Base-by-base conservation (phyloP, 2,797 vertebrate species). In the Delichon dasypus region DNA sequence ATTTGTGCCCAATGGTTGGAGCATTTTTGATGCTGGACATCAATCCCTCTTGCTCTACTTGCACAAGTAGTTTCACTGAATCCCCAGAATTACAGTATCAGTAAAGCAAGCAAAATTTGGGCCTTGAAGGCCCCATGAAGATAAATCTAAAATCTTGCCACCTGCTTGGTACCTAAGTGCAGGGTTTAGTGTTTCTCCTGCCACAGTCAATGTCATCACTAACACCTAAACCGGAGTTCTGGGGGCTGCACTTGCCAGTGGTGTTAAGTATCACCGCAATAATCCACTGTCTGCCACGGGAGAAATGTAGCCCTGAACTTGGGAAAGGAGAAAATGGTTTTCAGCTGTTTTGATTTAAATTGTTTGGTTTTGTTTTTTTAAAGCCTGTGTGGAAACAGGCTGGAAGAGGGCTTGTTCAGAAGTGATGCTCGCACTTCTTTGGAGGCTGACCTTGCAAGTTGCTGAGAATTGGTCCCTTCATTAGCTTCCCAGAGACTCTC, bases 301-400 rank as follows among this genome's bases (percentile, higher is more conserved):
- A 90, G 91, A 91, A 93, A 91, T 7, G 7, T n/a, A 93, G 74
- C 67, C 50, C 30, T 67, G 73, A 71, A 84, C 73, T 76, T 66
- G 55, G 88, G 51, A 66, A 88, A 17, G 61, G 30, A 85, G 73
- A 95, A 97, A 95, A 95, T 91, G 79, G 44, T n/a, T 95, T 96
- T 96, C 94, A 96, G 82, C 89, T 91, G 94, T 38, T 94, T 76
- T 84, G 48, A 55, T 94, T 96, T 92, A 88, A 84, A 60, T 70
- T 50, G 70, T 93, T 93, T 96, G 82, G 53, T 95, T 95, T 95
- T 88, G 67, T 95, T 95, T 80, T 95, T 96, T 92, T 93, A 95
- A 92, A 91, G 87, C 73, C 71, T 11, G 38, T 29, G 51, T 92
- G 48, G 90, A 95, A 62, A 42, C 0, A 1, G 48, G 34, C 44